phyloP scores from a whole-genome alignment of 2,888 invertebrate genomes.

The Aspidiotus destructor region DNA sequence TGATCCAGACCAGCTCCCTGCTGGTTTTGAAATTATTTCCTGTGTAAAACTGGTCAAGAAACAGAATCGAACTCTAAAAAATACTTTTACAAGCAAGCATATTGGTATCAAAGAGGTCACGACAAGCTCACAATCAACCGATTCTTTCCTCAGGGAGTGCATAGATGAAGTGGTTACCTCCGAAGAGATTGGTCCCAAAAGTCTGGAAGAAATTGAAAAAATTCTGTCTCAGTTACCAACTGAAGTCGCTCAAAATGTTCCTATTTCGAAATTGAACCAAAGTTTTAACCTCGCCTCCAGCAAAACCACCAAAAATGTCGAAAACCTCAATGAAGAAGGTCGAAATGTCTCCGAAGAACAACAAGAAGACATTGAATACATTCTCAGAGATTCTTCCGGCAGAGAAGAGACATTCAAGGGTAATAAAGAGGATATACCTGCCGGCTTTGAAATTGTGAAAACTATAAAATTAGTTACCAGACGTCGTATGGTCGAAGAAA shows the following conservation, averaged over 20 bases:
- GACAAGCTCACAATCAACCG: too few relatives aligned
- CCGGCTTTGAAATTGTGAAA: conserved; percentile 9
- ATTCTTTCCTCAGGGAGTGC: too few relatives aligned
- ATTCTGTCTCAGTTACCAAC: too few relatives aligned
- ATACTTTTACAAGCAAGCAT: too few relatives aligned
- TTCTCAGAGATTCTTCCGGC: conserved; percentile 12
- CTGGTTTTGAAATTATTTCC: conserved; percentile 8
- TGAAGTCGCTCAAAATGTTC: too few relatives aligned
- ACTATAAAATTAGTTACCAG: neutral
- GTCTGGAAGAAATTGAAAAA: too few relatives aligned
- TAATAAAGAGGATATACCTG: conserved; percentile 9
- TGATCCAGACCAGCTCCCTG: conserved; percentile 9
- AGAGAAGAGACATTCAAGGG: conserved; percentile 17
- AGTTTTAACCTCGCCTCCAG: conserved; percentile 10
- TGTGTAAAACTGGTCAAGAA: neutral
- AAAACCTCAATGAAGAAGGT: neutral
- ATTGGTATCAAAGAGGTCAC: too few relatives aligned
- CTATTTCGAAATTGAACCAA: neutral
- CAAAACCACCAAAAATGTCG: neutral
- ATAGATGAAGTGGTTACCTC: too few relatives aligned
- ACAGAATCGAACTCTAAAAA: neutral
- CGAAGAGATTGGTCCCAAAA: too few relatives aligned
- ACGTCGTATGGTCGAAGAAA: neutral
- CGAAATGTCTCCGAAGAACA: conserved; percentile 19
- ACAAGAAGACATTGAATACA: conserved; percentile 4